These are phyloP conservation scores for Lophura nycthemera DNA, from an alignment of 2,113 vertebrate genomes.

Conservation along the genomic window DNA sequence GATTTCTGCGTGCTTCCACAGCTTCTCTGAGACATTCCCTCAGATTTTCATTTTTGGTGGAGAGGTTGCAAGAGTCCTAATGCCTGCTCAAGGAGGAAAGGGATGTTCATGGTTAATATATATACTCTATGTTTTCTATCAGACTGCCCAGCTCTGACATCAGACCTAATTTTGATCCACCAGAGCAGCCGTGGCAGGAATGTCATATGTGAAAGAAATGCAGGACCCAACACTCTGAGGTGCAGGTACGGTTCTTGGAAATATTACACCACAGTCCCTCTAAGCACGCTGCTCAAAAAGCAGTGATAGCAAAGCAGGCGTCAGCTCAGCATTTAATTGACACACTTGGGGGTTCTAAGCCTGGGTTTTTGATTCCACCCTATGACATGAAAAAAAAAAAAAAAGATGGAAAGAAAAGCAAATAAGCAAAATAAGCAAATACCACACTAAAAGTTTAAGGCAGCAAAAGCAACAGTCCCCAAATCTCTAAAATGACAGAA, in stretches of 20 bases:
- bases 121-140: neutral
- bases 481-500: neutral
- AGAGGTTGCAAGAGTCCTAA: neutral
- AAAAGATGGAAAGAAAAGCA: neutral
- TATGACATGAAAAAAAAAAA: accelerated
- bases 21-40: neutral
- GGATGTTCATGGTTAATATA: neutral
- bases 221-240: neutral
- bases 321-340: neutral
- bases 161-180: neutral
- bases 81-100: neutral
- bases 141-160: neutral
- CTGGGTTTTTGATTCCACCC: neutral
- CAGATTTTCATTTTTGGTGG: neutral
- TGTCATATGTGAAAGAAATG: neutral
- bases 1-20: neutral
- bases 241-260: neutral
- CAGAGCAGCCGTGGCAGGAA: neutral
- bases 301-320: neutral
- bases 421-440: neutral
- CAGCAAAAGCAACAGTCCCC: neutral
- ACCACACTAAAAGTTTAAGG: neutral
- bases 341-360: neutral
- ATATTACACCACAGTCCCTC: accelerated
- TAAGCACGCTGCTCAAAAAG: neutral